Evolutionary conservation across 2,888 invertebrate species (phyloP), one percentile per base, ranked within the genome.

Genomic region (Zootermopsis nevadensis): DNA sequence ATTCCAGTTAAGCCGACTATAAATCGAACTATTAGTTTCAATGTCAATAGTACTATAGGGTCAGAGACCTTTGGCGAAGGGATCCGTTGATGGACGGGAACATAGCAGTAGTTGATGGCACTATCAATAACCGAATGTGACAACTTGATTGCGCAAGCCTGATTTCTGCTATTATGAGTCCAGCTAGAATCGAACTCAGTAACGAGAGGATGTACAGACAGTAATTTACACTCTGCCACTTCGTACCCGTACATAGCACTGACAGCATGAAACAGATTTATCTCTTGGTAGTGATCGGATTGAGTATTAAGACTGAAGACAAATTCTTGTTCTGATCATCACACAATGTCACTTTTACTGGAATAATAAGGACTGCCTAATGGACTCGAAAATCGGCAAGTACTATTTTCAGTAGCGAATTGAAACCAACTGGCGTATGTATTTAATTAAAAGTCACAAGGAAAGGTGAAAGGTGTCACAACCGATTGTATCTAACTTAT

Each of bases 281-380:
- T 77, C 55, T 55, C 69, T 69, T 69, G 69, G 12, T 33, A 4
- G n/a, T 77, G 77, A 27, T 77, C 77, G 77, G 77, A 55, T 55
- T 77, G 77, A 77, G 77, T 55, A 55, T 53, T 55, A 77, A 55
- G 31, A 19, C 31, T 19, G 31, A 55, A 48, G 55, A 77, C 55
- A 55, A 55, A 77, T 55, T 31, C 55, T 77, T 55, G 77, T 77
- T 77, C 77, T 55, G 55, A 77, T 55, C 38, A 31, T 55, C 30
- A 27, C n/a, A 30, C 55, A 53, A 77, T 33, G 55, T 77, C 53
- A 55, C 55, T 30, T 30, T 30, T 77, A 55, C 31, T 77, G 31
- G 22, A 55, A 22, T 55, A 15, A 48, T 42, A 53, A 77, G 55
- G 31, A 55, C 31, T 77, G 55, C 33, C 27, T 31, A 55, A 77